Base-by-base conservation (phyloP, 2,113 vertebrate genomes). In the Rhodinocichla rosea region DNA sequence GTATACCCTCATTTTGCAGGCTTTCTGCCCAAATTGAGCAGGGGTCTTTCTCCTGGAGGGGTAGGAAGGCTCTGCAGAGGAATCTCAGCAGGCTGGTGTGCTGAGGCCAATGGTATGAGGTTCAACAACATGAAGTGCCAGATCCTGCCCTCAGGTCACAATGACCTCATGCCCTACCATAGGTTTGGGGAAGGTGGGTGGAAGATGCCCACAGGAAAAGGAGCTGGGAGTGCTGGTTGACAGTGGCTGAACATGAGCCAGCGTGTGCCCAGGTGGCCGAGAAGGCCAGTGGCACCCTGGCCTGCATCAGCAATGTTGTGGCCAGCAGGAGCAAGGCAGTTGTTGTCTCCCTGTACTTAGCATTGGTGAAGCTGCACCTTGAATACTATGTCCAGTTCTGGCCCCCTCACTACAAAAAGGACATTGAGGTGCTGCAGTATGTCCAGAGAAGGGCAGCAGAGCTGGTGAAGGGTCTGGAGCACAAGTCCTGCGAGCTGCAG, bases 91-190 rank as follows among this genome's bases (percentile, higher is more conserved):
- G 65, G 42, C 35, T 35, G 35, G 11, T 40, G 16, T 70, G 40
- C 40, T 49, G 40, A 56, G 30, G 35, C 49, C 13, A 18, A 0
- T 14, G 40, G 20, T 22, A 2, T 3, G 19, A 40, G 3, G 7
- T 70, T 62, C 13, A 47, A 2, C 5, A 18, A 9, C 15, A 28
- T 1, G 0, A 71, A 56, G 40, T 63, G 24, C n/a, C 24, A 47
- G 28, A 27, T 42, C 19, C n/a, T 63, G 24, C n/a, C 19, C n/a
- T 40, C 0, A 1, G 21, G 7, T 42, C 11, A 27, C 67, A 56
- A 4, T 14, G 42, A 18, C 14, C 21, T 70, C 26, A 11, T 30
- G 26, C 50, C 14, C 17, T 42, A 9, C 57, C 56, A 1, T 40
- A 26, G 35, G 21, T 33, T 15, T 55, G 35, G 50, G 42, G 32